Conservation (phyloP, 2,797 vertebrate species). For the Florisuga fusca region DNA sequence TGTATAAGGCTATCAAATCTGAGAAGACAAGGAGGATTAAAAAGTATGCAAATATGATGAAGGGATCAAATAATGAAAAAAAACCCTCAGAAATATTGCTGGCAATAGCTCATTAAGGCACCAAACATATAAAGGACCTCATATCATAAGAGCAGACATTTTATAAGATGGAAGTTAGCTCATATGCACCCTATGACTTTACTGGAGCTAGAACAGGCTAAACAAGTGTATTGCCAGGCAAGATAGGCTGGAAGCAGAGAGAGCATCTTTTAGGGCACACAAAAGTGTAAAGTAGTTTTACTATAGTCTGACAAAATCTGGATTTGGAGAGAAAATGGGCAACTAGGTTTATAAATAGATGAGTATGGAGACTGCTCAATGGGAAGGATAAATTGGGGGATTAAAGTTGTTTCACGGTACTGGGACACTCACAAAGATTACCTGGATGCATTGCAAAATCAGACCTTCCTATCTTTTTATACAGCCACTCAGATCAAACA, state of each 20-base stretch:
- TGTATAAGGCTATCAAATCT: background rate
- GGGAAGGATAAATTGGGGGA: background rate
- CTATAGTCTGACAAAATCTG: background rate
- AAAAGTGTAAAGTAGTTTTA: background rate
- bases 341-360: background rate
- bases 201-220: background rate
- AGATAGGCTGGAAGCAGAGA: background rate
- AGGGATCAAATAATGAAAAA: background rate
- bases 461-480: background rate
- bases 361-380: background rate
- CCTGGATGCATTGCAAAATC: background rate
- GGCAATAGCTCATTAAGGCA: background rate
- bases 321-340: background rate
- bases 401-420: background rate
- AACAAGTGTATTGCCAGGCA: background rate
- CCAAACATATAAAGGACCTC: background rate
- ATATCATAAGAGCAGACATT: background rate
- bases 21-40: background rate
- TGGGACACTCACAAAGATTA: background rate
- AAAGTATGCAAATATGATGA: background rate
- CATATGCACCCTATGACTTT: background rate
- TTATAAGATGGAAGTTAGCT: background rate
- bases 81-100: background rate
- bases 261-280: background rate
- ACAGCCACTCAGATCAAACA: background rate